Evolutionary conservation across 2,113 vertebrate genomes (phyloP).

Genomic region (Urocitellus parryii): DNA sequence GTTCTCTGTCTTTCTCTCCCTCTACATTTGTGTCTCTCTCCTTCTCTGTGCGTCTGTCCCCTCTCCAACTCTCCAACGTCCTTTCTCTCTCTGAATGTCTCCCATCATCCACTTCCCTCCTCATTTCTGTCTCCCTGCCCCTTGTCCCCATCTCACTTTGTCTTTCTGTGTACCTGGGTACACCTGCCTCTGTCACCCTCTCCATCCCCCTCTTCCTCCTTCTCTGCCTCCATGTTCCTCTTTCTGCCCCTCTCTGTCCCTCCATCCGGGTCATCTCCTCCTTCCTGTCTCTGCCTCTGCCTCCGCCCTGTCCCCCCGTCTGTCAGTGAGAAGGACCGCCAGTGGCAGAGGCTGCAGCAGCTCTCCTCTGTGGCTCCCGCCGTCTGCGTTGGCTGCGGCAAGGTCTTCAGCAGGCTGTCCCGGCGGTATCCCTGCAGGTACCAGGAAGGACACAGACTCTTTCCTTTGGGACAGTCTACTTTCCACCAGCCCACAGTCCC

Average conservation of each 20-base stretch:
- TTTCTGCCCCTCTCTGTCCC: neutral
- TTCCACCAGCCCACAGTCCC: neutral
- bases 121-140: neutral
- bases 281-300: neutral
- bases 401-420: slow-evolving; percentile 85
- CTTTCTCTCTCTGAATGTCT: neutral
- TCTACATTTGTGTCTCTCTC: neutral
- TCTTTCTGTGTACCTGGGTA: neutral
- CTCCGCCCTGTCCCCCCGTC: neutral
- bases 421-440: slow-evolving; percentile 88
- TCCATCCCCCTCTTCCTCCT: neutral
- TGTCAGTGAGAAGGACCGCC: slow-evolving; percentile 86
- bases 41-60: neutral
- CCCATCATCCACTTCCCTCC: neutral
- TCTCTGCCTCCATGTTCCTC: neutral
- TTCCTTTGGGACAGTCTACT: neutral
- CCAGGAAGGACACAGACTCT: neutral
- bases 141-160: neutral
- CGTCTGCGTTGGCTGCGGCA: slow-evolving; percentile 81
- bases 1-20: neutral
- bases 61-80: neutral
- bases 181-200: neutral
- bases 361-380: slow-evolving; percentile 53
- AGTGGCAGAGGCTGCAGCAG: slow-evolving; percentile 87
- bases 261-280: neutral